A percentile compares a stretch with the other conserved stretches of the same genome.
These are phyloP conservation scores for Lophotriccus pileatus DNA, from an alignment of 2,797 vertebrate species.

Conservation along the genomic window DNA sequence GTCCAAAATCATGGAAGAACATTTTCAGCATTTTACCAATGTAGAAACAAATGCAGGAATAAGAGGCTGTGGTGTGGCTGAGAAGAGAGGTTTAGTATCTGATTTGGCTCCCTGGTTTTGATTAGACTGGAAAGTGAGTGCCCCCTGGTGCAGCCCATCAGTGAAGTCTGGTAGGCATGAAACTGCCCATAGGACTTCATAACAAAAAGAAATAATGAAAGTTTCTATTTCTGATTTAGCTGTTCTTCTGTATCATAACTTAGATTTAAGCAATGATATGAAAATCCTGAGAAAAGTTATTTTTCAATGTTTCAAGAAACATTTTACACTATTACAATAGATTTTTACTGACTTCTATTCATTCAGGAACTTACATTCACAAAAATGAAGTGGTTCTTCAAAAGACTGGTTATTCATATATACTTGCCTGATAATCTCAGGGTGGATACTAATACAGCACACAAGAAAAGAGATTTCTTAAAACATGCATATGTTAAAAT, in stretches of 20 bases:
- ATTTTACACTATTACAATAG: background rate
- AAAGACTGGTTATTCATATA: background rate
- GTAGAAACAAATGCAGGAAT: background rate
- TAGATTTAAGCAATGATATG: background rate
- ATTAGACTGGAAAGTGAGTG: background rate
- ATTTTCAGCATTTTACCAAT: background rate
- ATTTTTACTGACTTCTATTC: background rate
- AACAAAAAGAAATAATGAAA: background rate
- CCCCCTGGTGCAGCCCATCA: background rate
- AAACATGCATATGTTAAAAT: background rate
- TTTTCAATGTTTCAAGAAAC: background rate
- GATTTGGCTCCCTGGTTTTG: background rate
- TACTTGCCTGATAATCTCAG: background rate
- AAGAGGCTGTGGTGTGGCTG: background rate
- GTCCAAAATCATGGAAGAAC: background rate
- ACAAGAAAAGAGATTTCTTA: background rate
- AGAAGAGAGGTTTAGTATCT: background rate
- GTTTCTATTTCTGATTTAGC: background rate
- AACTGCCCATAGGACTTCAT: background rate
- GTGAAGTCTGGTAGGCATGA: background rate
- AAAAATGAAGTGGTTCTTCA: background rate
- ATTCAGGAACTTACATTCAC: background rate
- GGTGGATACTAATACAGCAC: background rate
- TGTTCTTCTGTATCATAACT: background rate
- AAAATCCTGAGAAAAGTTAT: background rate